Evolutionary conservation across 2,888 invertebrate genomes (phyloP), one percentile per base, ranked within the genome.

Genomic region (Papilio gigon): DNA sequence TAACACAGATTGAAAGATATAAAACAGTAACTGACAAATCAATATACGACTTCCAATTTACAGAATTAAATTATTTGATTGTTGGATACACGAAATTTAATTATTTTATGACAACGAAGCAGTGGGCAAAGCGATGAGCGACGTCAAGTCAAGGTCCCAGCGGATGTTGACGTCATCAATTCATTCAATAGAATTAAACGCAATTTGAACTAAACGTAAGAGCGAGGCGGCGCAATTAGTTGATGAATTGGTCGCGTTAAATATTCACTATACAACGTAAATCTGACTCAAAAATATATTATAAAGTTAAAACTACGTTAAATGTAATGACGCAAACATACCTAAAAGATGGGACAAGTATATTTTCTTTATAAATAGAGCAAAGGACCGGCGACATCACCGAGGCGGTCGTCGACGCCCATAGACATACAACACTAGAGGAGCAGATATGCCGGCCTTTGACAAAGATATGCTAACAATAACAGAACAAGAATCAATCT

Each of bases 131-230:
- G 69, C 71, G 73, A 75, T 74, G 73, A 72, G 70, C 70, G 67
- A 68, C 73, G 73, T 75, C 72, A 74, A 82, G 78, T 75, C 77
- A 68, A 72, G 67, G 71, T 60, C 63, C 66, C 65, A 78, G 75
- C 84, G 89, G 88, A 88, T 83, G 84, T 83, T 80, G 84, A 80
- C 80, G 80, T 80, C 83, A 79, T 83, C 82, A 84, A 84, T 82
- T 84, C 78, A 84, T 84, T 84, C 83, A 80, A 86, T 84, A 79
- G 77, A 84, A 89, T 89, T 85, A 87, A 80, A 80, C 80, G 74
- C 83, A 87, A 89, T 88, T 87, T 84, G 72, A 74, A 74, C 75
- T 80, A 83, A 87, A 84, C 77, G 80, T 72, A 71, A 71, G 72
- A 59, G 72, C 72, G 74, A 30, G 30, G 53, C 53, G n/a, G 53